Conservation (phyloP, 2,113 vertebrate species). For the Lagopus muta region DNA sequence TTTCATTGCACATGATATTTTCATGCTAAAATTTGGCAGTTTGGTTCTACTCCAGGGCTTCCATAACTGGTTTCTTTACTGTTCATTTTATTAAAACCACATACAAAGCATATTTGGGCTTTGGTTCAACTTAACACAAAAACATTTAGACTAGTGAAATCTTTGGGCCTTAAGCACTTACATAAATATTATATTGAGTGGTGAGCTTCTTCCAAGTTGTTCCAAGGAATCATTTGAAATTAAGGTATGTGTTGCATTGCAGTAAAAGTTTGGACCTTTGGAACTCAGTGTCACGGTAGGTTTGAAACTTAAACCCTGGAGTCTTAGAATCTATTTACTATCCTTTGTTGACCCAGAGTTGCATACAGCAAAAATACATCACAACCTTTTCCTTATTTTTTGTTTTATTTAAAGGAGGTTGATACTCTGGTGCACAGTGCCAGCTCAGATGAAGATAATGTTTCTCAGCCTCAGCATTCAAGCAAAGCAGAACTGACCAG, state of each 20-base stretch:
- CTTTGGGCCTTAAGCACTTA: neutral
- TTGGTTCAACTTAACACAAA: neutral
- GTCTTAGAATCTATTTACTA: neutral
- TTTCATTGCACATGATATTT: neutral
- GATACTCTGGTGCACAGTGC: conserved; percentile 30
- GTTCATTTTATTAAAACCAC: neutral
- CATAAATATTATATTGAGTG: neutral
- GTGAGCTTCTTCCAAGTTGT: neutral
- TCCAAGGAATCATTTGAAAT: neutral
- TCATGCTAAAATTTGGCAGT: neutral
- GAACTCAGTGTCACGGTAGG: neutral
- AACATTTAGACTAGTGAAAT: neutral
- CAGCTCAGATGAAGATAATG: conserved; percentile 62
- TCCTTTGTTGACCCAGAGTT: neutral
- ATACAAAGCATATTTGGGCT: neutral
- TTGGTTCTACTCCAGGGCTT: neutral
- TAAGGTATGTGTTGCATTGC: neutral
- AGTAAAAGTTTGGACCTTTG: neutral
- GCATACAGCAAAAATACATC: neutral
- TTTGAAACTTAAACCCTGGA: neutral
- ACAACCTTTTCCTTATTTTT: conserved; percentile 28
- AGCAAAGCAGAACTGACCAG: conserved; percentile 38
- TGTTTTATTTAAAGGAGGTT: conserved; percentile 70
- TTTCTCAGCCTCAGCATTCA: conserved; percentile 40
- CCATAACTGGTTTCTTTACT: neutral